Percentiles rank a stretch among this genome's conserved stretches.
These are phyloP conservation scores for Acronicta psi DNA, from an alignment of 2,888 invertebrate genomes.

Conservation along the genomic window DNA sequence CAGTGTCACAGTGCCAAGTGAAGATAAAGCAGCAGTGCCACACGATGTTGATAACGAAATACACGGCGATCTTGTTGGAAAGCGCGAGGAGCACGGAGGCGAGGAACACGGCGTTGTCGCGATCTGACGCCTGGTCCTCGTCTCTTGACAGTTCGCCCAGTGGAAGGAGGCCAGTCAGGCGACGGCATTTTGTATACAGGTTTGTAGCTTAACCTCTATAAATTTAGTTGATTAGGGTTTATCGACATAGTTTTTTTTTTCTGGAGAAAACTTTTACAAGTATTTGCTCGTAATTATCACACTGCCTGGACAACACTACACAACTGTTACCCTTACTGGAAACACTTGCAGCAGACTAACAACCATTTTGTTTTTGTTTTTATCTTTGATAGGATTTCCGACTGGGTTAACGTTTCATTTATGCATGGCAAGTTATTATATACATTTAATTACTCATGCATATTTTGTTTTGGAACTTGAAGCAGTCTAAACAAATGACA, in stretches of 20 bases:
- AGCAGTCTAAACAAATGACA: constrained; percentile 13
- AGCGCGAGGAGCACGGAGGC: constrained; percentile 88
- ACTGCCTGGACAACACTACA: no score
- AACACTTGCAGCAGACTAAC: no score
- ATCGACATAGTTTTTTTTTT: no score
- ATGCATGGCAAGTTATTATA: neutral
- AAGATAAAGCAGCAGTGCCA: constrained; percentile 41
- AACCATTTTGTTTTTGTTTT: no score
- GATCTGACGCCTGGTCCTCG: constrained; percentile 72
- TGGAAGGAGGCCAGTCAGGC: constrained; percentile 68
- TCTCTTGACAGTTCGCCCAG: constrained; percentile 74
- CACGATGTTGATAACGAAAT: constrained; percentile 92
- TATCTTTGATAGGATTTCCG: no score
- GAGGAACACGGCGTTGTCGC: constrained; percentile 70
- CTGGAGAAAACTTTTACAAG: no score
- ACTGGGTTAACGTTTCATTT: no score
- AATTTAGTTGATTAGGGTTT: neutral
- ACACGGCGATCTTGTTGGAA: constrained; percentile 91
- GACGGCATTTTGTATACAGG: constrained; percentile 80
- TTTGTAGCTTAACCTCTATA: constrained; percentile 44
- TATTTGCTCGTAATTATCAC: no score
- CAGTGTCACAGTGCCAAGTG: constrained; percentile 45
- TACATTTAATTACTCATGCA: neutral
- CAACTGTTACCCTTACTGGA: no score
- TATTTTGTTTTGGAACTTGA: constrained; percentile 1